Base-by-base conservation (phyloP, 2,113 vertebrate species). In the Trachemys scripta region DNA sequence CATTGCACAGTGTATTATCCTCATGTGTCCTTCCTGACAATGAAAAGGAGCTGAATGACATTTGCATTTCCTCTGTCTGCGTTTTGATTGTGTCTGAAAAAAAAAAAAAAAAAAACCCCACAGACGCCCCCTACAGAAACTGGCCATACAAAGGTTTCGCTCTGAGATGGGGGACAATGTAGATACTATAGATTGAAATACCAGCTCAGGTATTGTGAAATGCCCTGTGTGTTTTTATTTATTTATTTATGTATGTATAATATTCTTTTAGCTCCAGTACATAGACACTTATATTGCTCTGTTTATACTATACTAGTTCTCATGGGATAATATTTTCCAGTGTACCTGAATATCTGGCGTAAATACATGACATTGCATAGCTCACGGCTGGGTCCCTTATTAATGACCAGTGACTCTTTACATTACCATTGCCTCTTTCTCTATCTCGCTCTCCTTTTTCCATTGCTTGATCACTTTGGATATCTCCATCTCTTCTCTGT, bases 51-150 rank as follows among this genome's bases (percentile, higher is more conserved):
- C 97, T 95, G 96, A 98, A 97, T 89, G 96, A 92, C 95, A 98
- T 98, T 98, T 98, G 98, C 98, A 98, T 98, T 98, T 98, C 96
- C 96, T 98, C 97, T 96, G 96, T 97, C 97, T 96, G 97, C 91
- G 11, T 95, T 98, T 87, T 62, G 95, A 97, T 95, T 97, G 96
- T 97, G 95, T 95, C 95, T 97, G 87, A 85, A 31, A 76, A 90
- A 84, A 89, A 80, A 91, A 59, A 51, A 27, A 56, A 84, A 82
- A 91, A 84, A 62, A 88, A 4, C 42, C 50, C 50, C 13, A 92
- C 94, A 25, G 85, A 97, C 92, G 97, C 96, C 98, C 97, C 95
- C 97, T 98, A 96, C 95, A 98, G 98, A 98, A 98, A 96, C 85
- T 89, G 97, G 94, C 95, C 89, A 83, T 96, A 98, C 98, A 98